Evolutionary conservation across 2,797 vertebrate genomes (phyloP).

Genomic region (Coracias cyanogaster): DNA sequence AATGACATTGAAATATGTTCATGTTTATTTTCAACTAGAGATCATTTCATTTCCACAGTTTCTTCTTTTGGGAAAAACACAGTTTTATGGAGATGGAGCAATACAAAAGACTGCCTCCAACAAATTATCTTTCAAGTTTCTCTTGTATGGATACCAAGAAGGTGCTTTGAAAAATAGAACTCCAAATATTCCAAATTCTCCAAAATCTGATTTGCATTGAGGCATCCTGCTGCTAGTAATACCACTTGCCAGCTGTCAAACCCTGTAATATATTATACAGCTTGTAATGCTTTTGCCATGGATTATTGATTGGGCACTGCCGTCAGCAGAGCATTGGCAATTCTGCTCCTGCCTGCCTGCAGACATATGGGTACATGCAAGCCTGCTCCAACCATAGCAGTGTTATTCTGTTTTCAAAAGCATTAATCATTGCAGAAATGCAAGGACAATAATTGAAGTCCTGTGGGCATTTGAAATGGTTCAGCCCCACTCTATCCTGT

Average conservation of each 20-base stretch:
- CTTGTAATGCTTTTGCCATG: background rate
- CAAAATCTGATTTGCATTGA: background rate
- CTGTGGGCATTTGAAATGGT: slow-evolving; percentile 39
- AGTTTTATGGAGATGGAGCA: background rate
- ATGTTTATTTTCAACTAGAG: too few species aligned
- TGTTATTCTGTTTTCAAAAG: slow-evolving; percentile 7
- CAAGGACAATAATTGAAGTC: slow-evolving; percentile 37
- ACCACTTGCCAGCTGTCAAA: background rate
- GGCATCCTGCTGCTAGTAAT: background rate
- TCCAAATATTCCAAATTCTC: background rate
- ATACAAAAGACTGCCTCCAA: background rate
- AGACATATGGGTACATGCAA: background rate
- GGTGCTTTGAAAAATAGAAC: background rate
- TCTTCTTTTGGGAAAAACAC: background rate
- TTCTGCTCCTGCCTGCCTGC: slow-evolving; percentile 45
- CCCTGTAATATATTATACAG: background rate
- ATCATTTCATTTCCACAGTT: too few species aligned
- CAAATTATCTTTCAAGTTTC: background rate
- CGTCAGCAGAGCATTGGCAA: background rate
- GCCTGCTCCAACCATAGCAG: background rate
- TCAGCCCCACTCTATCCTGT: background rate
- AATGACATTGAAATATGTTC: too few species aligned
- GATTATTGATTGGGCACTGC: background rate
- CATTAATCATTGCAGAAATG: slow-evolving; percentile 31
- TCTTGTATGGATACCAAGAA: background rate